phyloP scores from a whole-genome alignment of 2,113 vertebrate genomes.

The Oncorhynchus tshawytscha region DNA sequence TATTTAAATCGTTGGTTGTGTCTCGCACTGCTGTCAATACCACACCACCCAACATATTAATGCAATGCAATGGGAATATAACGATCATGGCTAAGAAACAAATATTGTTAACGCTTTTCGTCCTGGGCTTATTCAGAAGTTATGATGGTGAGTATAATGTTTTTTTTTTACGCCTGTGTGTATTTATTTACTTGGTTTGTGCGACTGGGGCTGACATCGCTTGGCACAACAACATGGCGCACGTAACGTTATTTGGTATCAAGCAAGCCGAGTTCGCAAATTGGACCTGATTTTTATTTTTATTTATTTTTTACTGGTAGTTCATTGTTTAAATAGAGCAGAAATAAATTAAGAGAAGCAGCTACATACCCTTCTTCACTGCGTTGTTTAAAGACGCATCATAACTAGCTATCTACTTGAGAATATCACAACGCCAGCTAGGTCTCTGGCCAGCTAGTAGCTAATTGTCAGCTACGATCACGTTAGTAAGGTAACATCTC shows the following conservation, averaged over 20 bases:
- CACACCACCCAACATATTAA: conserved; percentile 7
- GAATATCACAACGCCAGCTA: too few species aligned
- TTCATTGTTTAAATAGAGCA: too few species aligned
- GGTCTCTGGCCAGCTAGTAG: too few species aligned
- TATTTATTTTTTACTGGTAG: too few species aligned
- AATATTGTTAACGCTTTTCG: conserved; percentile 35
- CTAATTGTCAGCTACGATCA: too few species aligned
- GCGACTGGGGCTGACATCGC: background rate
- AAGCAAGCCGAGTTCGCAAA: background rate
- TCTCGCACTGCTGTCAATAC: conserved; percentile 28
- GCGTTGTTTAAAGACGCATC: too few species aligned
- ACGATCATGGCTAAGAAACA: conserved; percentile 60
- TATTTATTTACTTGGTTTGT: conserved; percentile 6
- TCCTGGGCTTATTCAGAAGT: conserved; percentile 39
- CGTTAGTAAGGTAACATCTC: too few species aligned
- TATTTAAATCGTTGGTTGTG: conserved; percentile 3
- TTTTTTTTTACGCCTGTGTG: background rate
- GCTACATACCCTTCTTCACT: too few species aligned
- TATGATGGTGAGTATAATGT: conserved; percentile 52
- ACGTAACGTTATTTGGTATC: background rate
- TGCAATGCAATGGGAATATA: conserved; percentile 53
- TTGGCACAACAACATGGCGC: conserved; percentile 7
- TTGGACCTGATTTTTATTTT: too few species aligned
- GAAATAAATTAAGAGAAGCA: too few species aligned
- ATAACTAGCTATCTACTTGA: too few species aligned